These are phyloP conservation scores for Lissocephala sabroskyi DNA, from an alignment of 2,888 invertebrate genomes.

Conservation along the genomic window DNA sequence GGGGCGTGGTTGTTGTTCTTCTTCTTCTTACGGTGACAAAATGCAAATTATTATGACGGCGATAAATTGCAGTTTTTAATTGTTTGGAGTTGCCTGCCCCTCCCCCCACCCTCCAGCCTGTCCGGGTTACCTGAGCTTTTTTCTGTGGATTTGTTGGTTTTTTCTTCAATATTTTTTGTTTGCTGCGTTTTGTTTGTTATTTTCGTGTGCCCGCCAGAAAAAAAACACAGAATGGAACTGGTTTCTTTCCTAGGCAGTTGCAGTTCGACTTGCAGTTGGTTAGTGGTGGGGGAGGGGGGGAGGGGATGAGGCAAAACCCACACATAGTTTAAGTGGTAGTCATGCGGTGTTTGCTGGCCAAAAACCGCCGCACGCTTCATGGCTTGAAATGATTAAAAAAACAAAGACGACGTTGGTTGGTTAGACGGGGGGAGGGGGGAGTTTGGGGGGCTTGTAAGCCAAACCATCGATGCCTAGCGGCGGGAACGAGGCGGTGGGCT, in stretches of 20 bases:
- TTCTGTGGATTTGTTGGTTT: too few species aligned
- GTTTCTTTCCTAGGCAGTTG: conserved; percentile 27
- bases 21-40: conserved; percentile 46
- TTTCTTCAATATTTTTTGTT: too few species aligned
- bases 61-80: conserved; percentile 63
- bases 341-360: conserved; percentile 49
- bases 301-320: conserved; percentile 30
- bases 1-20: too few species aligned
- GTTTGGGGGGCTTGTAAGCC: too few species aligned
- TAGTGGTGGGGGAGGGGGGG: too few species aligned
- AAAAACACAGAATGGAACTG: conserved; percentile 58
- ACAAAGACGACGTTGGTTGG: conserved; percentile 30
- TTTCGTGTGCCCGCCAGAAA: conserved; percentile 40
- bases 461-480: conserved; percentile 1
- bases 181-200: conserved; percentile 10
- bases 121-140: conserved; percentile 7
- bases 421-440: too few species aligned
- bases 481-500: neutral
- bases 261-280: conserved; percentile 4
- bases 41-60: conserved; percentile 63
- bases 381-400: conserved; percentile 45
- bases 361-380: conserved; percentile 53
- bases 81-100: conserved; percentile 39
- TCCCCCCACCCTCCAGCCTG: neutral
- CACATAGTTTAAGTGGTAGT: conserved; percentile 56